Evolutionary conservation across 2,113 vertebrate genomes (phyloP), one percentile per base, ranked within the genome.

Genomic region (Lophochroa leadbeateri): DNA sequence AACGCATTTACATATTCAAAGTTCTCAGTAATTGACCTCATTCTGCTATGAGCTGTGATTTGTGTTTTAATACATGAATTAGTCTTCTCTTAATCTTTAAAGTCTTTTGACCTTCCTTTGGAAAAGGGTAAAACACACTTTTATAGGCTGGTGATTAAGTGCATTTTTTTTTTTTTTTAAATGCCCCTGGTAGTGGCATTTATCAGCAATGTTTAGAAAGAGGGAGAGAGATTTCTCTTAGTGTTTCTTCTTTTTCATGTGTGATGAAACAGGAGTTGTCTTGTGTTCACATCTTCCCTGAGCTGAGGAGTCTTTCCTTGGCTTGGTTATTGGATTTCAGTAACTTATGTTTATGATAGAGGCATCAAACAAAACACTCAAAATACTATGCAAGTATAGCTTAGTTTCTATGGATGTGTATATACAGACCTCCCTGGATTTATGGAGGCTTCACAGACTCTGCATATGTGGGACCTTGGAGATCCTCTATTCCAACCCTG

Each of bases 61-160:
- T 92, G 39, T 58, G 35, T 81, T 96, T 92, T 63, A 70, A 49
- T 41, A 52, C 31, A 14, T 67, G 64, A 86, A 67, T 55, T 53
- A 25, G 21, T 28, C 41, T 69, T 63, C 58, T 67, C 47, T 46
- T 65, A 80, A 37, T 72, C n/a, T 52, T 46, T 61, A 11, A 85
- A 79, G 37, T 82, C 46, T 92, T 92, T 52, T 86, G 60, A 75
- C 68, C 60, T 91, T 86, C 83, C 53, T 63, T 78, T 64, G 31
- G 39, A 50, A 37, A 33, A 90, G 20, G 27, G 33, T 10, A 53
- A 55, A 89, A 20, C 11, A 13, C 63, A n/a, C 6, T 41, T 17
- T 49, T 86, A 31, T 47, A 29, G 33, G n/a, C 7, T 69, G 92
- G 10, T n/a, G 31, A n/a, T 57, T n/a, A 57, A 57, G 19, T 11